A percentile compares a stretch with the other conserved stretches of the same genome.
phyloP scores from a whole-genome alignment of 2,888 invertebrate species.

The Anarsia innoxiella region DNA sequence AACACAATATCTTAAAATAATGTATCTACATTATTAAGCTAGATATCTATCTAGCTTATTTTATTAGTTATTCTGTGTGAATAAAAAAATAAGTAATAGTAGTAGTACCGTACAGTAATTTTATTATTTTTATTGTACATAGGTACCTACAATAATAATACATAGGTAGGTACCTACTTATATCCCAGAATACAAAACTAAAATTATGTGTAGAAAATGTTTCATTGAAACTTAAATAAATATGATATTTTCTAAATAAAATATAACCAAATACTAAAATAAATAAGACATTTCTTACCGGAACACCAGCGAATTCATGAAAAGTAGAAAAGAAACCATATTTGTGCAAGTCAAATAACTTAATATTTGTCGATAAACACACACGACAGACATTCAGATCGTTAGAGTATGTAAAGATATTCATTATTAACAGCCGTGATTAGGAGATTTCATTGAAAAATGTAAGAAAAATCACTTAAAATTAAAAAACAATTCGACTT shows the following conservation, averaged over 20 bases:
- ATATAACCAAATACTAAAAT: not conserved
- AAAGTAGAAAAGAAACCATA: not conserved
- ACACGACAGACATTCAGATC: slow-evolving; percentile 1
- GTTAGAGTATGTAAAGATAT: no score
- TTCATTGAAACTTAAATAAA: not conserved
- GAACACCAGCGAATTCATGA: slow-evolving; percentile 1
- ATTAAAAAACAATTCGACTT: no score
- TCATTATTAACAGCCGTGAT: no score
- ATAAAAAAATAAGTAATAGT: no score
- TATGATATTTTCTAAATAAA: not conserved
- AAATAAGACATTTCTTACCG: not conserved
- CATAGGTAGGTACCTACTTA: not conserved
- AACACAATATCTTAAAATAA: no score
- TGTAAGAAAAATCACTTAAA: no score
- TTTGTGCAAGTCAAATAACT: slow-evolving; percentile 1
- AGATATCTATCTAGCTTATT: no score
- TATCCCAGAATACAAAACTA: not conserved
- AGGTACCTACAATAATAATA: not conserved
- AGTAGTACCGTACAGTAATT: no score
- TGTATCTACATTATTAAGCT: not conserved
- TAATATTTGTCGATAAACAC: slow-evolving; percentile 2
- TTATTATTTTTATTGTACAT: not conserved
- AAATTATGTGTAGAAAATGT: not conserved
- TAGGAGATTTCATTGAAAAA: no score
- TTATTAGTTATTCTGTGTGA: no score